phyloP scores from a whole-genome alignment of 2,113 vertebrate genomes.

The Chascanopsetta lugubris region DNA sequence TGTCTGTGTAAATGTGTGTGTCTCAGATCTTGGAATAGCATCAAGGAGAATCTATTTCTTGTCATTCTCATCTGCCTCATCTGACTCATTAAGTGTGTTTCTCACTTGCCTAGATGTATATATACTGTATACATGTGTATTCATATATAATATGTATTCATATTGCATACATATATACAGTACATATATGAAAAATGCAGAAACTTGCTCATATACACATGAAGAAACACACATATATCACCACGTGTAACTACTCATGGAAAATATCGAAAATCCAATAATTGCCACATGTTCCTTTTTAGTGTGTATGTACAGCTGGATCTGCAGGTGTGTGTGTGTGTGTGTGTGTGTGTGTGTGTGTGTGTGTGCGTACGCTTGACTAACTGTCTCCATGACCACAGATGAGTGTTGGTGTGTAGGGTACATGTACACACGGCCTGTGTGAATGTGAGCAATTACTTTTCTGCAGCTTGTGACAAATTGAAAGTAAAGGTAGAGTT shows the following conservation, averaged over 20 bases:
- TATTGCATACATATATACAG: no score
- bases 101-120: slow-evolving; percentile 56
- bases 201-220: no score
- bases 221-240: no score
- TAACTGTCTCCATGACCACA: slow-evolving; percentile 2
- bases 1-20: slow-evolving; percentile 10
- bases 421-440: not conserved
- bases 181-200: no score
- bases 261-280: no score
- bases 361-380: not conserved
- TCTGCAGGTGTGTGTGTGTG: not conserved
- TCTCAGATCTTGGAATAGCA: slow-evolving; percentile 55
- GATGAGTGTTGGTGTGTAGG: slow-evolving; percentile 2
- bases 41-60: slow-evolving; percentile 56
- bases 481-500: slow-evolving; percentile 47
- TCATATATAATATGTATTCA: no score
- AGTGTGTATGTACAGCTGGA: no score
- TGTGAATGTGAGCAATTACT: slow-evolving; percentile 36
- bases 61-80: slow-evolving; percentile 35
- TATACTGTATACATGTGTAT: no score
- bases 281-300: no score
- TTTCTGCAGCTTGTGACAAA: slow-evolving; percentile 46
- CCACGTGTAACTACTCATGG: no score
- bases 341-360: not conserved
- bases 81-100: slow-evolving; percentile 54